Conservation (phyloP, 2,888 invertebrate species). For the Minunthozetes semirufus region DNA sequence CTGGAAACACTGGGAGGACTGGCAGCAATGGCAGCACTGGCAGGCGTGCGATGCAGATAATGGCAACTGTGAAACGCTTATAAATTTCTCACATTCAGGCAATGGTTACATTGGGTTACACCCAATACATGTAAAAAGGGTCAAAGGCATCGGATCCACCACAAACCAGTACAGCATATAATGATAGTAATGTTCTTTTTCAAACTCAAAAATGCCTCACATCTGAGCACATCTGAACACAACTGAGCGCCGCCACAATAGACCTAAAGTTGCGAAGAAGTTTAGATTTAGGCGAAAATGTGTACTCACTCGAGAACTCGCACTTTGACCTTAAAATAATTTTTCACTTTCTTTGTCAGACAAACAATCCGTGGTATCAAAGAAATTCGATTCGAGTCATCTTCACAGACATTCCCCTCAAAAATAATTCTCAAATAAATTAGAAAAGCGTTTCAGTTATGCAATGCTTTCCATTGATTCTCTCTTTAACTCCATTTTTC, state of each 20-base stretch:
- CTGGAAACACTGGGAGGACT: too few species aligned
- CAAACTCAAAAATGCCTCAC: neutral
- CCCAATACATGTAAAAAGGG: slow-evolving; percentile 20
- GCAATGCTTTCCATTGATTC: too few species aligned
- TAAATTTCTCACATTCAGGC: slow-evolving; percentile 7
- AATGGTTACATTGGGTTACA: slow-evolving; percentile 4
- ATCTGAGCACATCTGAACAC: too few species aligned
- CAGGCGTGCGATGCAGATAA: slow-evolving; percentile 4
- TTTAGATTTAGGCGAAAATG: neutral
- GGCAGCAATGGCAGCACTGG: neutral
- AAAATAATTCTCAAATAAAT: too few species aligned
- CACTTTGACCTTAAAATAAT: neutral
- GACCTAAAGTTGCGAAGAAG: neutral
- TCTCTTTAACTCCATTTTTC: too few species aligned
- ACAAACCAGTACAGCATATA: neutral
- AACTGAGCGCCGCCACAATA: neutral
- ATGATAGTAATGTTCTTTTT: neutral
- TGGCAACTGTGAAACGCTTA: slow-evolving; percentile 12
- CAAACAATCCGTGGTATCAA: neutral
- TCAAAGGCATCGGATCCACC: slow-evolving; percentile 11
- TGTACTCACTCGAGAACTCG: neutral
- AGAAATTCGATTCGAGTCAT: neutral
- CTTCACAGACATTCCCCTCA: neutral
- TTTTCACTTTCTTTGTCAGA: slow-evolving; percentile 17
- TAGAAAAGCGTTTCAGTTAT: too few species aligned